phyloP scores from a whole-genome alignment of 2,113 vertebrate species.

The Dinomys branickii region DNA sequence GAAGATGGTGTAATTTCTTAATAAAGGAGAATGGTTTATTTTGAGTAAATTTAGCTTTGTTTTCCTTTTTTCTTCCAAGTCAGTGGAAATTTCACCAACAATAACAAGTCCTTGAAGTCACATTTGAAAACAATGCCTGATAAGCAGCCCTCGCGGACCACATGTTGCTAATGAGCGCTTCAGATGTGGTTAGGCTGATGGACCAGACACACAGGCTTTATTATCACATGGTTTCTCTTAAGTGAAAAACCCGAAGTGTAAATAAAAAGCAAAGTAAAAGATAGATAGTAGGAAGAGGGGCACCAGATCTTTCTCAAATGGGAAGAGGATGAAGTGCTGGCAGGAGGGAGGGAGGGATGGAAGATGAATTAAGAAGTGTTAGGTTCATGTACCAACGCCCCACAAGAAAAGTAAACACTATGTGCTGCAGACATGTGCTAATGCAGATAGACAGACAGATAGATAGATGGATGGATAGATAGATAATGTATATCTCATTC shows the following conservation, averaged over 20 bases:
- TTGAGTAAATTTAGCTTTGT: background rate
- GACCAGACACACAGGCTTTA: background rate
- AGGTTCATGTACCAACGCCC: background rate
- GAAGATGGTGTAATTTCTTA: background rate
- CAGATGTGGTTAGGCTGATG: background rate
- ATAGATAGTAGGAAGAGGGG: background rate
- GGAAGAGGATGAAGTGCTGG: background rate
- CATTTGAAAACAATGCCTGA: background rate
- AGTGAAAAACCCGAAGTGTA: background rate
- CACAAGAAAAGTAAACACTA: background rate
- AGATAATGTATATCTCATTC: background rate
- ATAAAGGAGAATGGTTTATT: conserved; percentile 7
- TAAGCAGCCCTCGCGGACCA: background rate
- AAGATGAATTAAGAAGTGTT: background rate
- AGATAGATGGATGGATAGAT: background rate
- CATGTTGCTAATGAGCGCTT: background rate
- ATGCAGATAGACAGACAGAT: background rate
- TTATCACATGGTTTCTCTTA: background rate
- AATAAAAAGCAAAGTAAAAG: background rate
- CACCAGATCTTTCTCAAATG: background rate
- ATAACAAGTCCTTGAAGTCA: background rate
- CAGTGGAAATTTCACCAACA: conserved; percentile 16
- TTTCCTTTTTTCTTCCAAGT: conserved; percentile 32
- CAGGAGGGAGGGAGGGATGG: background rate
- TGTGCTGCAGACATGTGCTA: background rate